Evolutionary conservation across 2,888 invertebrate genomes (phyloP).

Genomic region (Limnephilus lunatus): DNA sequence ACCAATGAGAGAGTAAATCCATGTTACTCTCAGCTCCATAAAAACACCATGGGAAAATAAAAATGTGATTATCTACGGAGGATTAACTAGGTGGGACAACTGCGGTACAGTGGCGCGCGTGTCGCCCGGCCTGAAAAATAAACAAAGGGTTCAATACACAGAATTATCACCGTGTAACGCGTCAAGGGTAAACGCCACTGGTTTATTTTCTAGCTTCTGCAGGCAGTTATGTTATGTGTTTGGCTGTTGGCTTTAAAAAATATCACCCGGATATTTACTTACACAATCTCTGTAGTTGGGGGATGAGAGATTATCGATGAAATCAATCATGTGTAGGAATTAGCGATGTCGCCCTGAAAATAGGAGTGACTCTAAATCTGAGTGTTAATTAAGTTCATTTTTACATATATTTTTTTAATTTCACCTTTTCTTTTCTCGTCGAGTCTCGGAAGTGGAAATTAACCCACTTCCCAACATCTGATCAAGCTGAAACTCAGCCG

Average conservation of each 20-base stretch:
- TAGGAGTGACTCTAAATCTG: neutral
- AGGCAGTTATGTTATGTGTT: neutral
- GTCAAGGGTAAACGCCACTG: slow-evolving; percentile 24
- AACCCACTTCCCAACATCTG: too few species aligned
- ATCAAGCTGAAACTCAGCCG: too few species aligned
- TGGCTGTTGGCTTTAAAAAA: neutral
- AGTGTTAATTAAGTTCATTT: neutral
- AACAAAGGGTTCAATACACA: slow-evolving; percentile 39
- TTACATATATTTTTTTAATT: neutral
- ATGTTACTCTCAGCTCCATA: neutral
- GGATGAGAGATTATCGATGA: neutral
- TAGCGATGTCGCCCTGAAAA: neutral
- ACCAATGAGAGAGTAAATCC: too few species aligned
- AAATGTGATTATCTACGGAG: slow-evolving; percentile 58
- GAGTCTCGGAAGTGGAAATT: too few species aligned
- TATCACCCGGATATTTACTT: neutral
- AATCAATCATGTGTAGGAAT: neutral
- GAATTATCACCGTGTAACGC: slow-evolving; percentile 17
- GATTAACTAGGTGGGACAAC: slow-evolving; percentile 42
- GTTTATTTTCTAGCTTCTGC: slow-evolving; percentile 5
- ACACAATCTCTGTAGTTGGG: neutral
- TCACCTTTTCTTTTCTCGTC: too few species aligned
- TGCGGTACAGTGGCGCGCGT: neutral
- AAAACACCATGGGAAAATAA: slow-evolving; percentile 34
- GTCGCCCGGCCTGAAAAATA: neutral